These are phyloP conservation scores for Amphipoea lucens DNA, from an alignment of 2,888 invertebrate genomes.

Conservation along the genomic window DNA sequence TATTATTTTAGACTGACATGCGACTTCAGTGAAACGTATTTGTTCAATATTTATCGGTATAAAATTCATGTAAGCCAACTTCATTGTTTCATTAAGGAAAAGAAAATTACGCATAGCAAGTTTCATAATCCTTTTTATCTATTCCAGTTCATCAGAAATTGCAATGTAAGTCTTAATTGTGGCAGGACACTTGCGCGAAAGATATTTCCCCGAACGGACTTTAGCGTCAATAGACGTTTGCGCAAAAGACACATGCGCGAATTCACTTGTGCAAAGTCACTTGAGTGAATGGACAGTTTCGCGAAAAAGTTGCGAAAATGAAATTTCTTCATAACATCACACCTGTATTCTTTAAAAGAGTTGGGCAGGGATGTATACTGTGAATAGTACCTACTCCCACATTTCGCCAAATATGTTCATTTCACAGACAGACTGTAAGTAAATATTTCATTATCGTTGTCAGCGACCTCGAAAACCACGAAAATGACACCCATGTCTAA, in stretches of 20 bases:
- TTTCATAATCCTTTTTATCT: not conserved
- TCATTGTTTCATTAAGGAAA: not conserved
- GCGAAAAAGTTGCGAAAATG: not conserved
- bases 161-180: not conserved
- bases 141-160: not conserved
- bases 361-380: not conserved
- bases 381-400: not conserved
- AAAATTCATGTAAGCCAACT: not conserved
- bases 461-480: not conserved
- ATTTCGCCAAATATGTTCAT: rapidly evolving
- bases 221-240: too few relatives aligned
- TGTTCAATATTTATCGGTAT: not conserved
- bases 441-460: not conserved
- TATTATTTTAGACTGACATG: not conserved
- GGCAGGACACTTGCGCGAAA: not conserved
- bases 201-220: too few relatives aligned
- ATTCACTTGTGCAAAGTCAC: too few relatives aligned
- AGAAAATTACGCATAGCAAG: not conserved
- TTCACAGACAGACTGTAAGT: not conserved
- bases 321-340: not conserved
- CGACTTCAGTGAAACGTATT: not conserved
- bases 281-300: not conserved
- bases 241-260: not conserved
- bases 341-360: not conserved
- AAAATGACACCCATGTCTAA: not conserved